These are phyloP conservation scores for Dasypus novemcinctus DNA, from an alignment of 2,113 vertebrate species.

Conservation along the genomic window DNA sequence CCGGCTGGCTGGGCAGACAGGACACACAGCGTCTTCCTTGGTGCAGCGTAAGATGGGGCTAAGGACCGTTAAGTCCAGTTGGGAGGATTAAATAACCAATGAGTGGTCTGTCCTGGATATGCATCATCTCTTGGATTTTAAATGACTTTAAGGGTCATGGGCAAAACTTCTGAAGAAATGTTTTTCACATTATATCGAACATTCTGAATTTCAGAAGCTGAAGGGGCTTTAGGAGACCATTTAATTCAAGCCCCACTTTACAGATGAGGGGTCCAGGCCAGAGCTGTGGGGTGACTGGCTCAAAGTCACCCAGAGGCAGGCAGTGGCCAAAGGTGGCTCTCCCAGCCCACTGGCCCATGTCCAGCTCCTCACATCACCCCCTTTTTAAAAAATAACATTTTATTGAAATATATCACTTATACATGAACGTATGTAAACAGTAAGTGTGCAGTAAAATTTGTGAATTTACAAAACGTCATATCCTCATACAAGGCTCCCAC, in stretches of 20 bases:
- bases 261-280: not conserved
- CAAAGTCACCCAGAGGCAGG: not conserved
- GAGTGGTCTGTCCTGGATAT: not conserved
- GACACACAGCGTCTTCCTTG: not conserved
- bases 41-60: not conserved
- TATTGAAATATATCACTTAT: no score
- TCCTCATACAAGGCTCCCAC: no score
- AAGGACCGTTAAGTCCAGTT: not conserved
- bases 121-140: not conserved
- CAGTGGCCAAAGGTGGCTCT: not conserved
- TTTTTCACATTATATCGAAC: not conserved
- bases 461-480: no score
- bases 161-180: not conserved
- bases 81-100: not conserved
- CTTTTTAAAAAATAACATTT: no score
- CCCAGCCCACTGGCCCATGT: not conserved
- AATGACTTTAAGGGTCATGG: not conserved
- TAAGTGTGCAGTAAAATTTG: no score
- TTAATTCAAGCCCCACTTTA: not conserved
- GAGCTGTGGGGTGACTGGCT: not conserved
- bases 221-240: not conserved
- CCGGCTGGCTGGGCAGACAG: not conserved
- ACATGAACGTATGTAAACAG: no score
- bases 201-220: not conserved
- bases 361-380: rapidly evolving